Base-by-base conservation (phyloP, 1,140 invertebrate species). In the Lasaia peninsularis region DNA sequence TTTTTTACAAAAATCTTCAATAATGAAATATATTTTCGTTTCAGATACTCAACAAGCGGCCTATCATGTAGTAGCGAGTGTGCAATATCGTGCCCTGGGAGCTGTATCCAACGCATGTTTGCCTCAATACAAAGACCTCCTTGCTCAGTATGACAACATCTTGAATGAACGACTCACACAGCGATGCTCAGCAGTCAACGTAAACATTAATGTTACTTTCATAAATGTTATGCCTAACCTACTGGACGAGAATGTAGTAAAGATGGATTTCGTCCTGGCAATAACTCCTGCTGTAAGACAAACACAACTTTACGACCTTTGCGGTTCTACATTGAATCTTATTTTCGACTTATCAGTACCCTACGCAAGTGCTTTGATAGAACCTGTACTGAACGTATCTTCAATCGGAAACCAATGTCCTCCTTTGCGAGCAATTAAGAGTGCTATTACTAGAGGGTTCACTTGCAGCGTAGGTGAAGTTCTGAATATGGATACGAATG, bases 331-430 rank as follows among this genome's bases (percentile, higher is more conserved):
- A 3, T 79, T 99, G 31, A 96, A 95, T 68, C 90, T 98, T 2
- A 97, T 98, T 67, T 99, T 98, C 76, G 97, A 99, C 83, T 82
- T 99, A 35, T 96, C 95, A 20, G 96, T 98, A 1, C 97, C 97
- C 8, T 95, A 97, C 62, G 96, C 98, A 4, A 98, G 95, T 71
- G 95, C 93, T 16, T 94, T 98, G 0, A 96, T 99, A 63, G 96
- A 98, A 77, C 94, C 95, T 12, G 84, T 99, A 2, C 86, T 98
- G 7, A 97, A 97, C 74, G 94, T 98, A 7, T 95, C 95, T 2
- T 92, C 95, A 11, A 95, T 97, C 69, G 96, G 95, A 20, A 97
- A 97, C 72, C 94, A 96, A 73, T 99, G 97, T 87, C 97, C 97
- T 20, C 95, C 96, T 18, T 85, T 97, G 18, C 92, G 95, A 74